phyloP scores from a whole-genome alignment of 2,888 invertebrate genomes.

The Chorisops tibialis region DNA sequence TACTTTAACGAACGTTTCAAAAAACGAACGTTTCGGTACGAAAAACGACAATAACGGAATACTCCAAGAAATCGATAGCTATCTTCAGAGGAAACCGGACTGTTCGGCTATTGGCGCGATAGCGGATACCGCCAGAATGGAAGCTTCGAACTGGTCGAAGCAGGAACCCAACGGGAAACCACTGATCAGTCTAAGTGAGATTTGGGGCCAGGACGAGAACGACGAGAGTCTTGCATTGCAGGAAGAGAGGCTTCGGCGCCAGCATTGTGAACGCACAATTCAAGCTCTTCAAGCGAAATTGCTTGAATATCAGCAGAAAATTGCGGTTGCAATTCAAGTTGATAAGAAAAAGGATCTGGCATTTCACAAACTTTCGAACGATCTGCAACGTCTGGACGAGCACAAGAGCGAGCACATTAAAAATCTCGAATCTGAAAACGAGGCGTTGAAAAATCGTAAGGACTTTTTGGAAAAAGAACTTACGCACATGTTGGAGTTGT shows the following conservation, averaged over 20 bases:
- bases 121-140: not conserved
- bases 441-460: conserved; percentile 53
- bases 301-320: conserved; percentile 72
- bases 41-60: conserved; percentile 34
- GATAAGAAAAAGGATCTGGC: conserved; percentile 73
- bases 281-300: conserved; percentile 69
- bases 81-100: conserved; percentile 38
- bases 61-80: conserved; percentile 47
- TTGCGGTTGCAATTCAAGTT: conserved; percentile 74
- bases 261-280: conserved; percentile 72
- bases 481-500: conserved; percentile 66
- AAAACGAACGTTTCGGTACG: no score
- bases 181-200: conserved; percentile 47
- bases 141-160: not conserved
- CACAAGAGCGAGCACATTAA: conserved; percentile 39
- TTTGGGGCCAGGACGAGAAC: conserved; percentile 42
- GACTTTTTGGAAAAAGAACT: conserved; percentile 67
- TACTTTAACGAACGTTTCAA: not conserved
- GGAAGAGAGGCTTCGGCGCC: conserved; percentile 72
- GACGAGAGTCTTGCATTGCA: conserved; percentile 58
- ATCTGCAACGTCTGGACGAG: conserved; percentile 38
- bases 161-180: conserved; percentile 1
- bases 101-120: not conserved
- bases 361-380: conserved; percentile 52
- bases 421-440: conserved; percentile 47